A percentile compares a stretch with the other conserved stretches of the same genome.
phyloP scores from a whole-genome alignment of 1,140 invertebrate genomes.

The Agrypnia vestita region DNA sequence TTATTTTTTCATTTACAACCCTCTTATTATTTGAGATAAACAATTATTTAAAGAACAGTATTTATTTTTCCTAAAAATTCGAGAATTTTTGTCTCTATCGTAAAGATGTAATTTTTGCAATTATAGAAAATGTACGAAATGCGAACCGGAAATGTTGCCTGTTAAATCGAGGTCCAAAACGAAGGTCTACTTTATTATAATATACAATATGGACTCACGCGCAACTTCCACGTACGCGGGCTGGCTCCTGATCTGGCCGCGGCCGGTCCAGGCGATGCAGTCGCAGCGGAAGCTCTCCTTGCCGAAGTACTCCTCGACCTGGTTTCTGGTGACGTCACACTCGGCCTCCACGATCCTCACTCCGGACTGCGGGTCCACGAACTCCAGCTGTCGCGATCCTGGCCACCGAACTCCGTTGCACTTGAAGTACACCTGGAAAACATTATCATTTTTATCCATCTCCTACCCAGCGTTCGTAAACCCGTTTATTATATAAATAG shows the following conservation, averaged over 20 bases:
- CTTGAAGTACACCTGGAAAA: constrained; percentile 83
- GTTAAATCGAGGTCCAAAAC: too few species aligned
- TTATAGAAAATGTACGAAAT: too few species aligned
- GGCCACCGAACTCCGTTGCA: constrained; percentile 84
- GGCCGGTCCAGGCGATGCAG: constrained; percentile 88
- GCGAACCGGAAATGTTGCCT: too few species aligned
- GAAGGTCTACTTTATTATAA: too few species aligned
- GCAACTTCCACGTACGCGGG: constrained; percentile 89
- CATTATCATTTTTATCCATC: not conserved
- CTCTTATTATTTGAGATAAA: too few species aligned
- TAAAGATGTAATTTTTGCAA: too few species aligned
- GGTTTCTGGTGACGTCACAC: constrained; percentile 88
- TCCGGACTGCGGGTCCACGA: constrained; percentile 90
- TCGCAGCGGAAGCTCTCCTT: constrained; percentile 90
- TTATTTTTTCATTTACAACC: too few species aligned
- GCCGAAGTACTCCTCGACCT: constrained; percentile 93
- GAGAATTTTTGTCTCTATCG: too few species aligned
- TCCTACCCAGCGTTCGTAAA: too few species aligned
- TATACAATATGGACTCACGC: constrained; percentile 87
- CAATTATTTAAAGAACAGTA: too few species aligned
- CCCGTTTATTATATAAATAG: too few species aligned
- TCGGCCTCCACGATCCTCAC: constrained; percentile 89
- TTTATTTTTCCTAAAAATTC: too few species aligned
- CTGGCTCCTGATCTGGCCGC: constrained; percentile 85
- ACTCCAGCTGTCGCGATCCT: constrained; percentile 79